These are phyloP conservation scores for Halichondria panicea DNA, from an alignment of 37 sponge, comb jelly and placozoan species.

Conservation along the genomic window DNA sequence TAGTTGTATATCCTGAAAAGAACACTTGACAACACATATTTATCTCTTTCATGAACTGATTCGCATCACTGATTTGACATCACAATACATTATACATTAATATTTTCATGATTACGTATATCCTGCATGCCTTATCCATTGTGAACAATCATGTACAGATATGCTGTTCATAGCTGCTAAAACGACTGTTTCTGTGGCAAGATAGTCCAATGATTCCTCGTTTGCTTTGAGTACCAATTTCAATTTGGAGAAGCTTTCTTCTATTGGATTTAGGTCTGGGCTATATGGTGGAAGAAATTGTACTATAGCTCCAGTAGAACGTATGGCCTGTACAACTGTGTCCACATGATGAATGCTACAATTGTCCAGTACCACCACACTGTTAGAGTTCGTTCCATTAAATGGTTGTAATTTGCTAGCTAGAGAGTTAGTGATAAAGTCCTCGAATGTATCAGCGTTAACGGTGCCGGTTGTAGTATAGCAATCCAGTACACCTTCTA, in stretches of 20 bases:
- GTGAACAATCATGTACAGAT: constrained; percentile 1
- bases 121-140: constrained; percentile 15
- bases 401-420: too few relatives aligned
- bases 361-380: too few relatives aligned
- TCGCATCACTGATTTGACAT: neutral
- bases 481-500: too few relatives aligned
- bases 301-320: neutral
- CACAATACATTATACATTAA: neutral
- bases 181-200: constrained; percentile 13
- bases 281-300: constrained; percentile 16
- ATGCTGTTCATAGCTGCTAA: constrained; percentile 8
- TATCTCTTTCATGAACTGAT: neutral
- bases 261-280: constrained; percentile 20
- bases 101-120: neutral
- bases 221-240: constrained; percentile 9
- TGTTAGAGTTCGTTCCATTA: too few relatives aligned
- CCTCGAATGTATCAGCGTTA: too few relatives aligned
- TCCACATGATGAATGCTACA: constrained; percentile 5
- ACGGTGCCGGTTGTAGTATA: too few relatives aligned
- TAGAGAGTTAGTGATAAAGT: too few relatives aligned
- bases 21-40: neutral
- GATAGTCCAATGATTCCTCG: neutral
- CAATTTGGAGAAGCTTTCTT: constrained; percentile 5
- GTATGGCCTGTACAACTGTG: constrained; percentile 1
- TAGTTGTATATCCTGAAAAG: neutral